phyloP scores from a whole-genome alignment of 2,113 vertebrate genomes.

The Ramphastos sulfuratus region DNA sequence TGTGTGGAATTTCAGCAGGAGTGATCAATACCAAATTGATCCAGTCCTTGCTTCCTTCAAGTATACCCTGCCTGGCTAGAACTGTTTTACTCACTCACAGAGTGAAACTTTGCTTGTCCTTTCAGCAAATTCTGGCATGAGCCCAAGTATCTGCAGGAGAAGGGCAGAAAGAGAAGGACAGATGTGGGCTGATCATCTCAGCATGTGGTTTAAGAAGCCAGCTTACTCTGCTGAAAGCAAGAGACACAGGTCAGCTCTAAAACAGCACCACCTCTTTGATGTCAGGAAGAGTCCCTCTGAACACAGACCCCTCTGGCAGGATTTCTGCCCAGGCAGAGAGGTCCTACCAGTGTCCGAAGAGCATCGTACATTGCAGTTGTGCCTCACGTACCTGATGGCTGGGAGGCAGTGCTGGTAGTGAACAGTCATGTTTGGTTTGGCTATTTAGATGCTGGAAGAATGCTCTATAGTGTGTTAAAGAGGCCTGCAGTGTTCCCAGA shows the following conservation, averaged over 20 bases:
- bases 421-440: neutral
- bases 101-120: neutral
- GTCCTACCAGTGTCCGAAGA: neutral
- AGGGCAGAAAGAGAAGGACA: neutral
- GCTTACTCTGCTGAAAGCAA: neutral
- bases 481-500: neutral
- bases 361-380: neutral
- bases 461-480: neutral
- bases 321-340: neutral
- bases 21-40: fast-evolving
- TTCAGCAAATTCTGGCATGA: neutral
- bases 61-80: neutral
- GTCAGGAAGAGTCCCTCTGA: neutral
- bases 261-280: neutral
- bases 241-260: neutral
- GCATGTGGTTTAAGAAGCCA: neutral
- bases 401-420: neutral
- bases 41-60: neutral
- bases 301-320: neutral
- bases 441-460: neutral
- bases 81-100: neutral
- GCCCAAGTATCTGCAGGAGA: neutral
- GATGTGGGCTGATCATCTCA: too few relatives aligned
- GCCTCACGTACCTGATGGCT: neutral
- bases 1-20: neutral